These are phyloP conservation scores for Alitta virens DNA, from an alignment of 2,888 invertebrate species.

Conservation along the genomic window DNA sequence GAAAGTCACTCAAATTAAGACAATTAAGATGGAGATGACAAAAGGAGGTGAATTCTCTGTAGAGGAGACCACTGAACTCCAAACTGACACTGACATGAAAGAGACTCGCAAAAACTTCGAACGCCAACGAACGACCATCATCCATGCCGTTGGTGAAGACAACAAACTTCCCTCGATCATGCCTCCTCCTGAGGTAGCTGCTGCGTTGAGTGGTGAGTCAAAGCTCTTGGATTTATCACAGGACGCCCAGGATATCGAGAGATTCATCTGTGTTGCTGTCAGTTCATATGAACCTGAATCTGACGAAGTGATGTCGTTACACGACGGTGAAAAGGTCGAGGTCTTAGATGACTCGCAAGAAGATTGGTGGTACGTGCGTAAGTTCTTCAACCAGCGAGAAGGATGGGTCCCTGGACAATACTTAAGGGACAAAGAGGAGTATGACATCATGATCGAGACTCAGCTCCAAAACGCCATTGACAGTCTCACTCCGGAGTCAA, in stretches of 20 bases:
- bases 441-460: conserved; percentile 24
- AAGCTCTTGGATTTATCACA: conserved; percentile 1
- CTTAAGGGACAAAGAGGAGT: conserved; percentile 24
- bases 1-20: conserved; percentile 20
- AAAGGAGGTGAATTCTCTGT: conserved; percentile 27
- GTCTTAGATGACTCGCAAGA: conserved; percentile 26
- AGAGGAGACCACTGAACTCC: conserved; percentile 28
- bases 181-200: not conserved
- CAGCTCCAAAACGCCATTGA: conserved; percentile 21
- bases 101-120: conserved; percentile 29
- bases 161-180: no score
- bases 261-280: conserved; percentile 23
- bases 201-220: not conserved
- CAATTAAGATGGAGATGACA: conserved; percentile 26
- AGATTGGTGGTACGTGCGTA: conserved; percentile 32
- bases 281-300: conserved; percentile 31
- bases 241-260: not conserved
- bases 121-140: conserved; percentile 18
- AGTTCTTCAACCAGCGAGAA: conserved; percentile 26
- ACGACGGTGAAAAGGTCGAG: conserved; percentile 34
- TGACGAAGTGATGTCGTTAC: conserved; percentile 33
- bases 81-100: conserved; percentile 29
- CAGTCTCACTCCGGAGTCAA: conserved; percentile 19
- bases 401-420: conserved; percentile 30
- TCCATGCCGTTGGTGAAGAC: not conserved